Evolutionary conservation across 2,888 invertebrate species (phyloP).

Genomic region (Agrochola macilenta): DNA sequence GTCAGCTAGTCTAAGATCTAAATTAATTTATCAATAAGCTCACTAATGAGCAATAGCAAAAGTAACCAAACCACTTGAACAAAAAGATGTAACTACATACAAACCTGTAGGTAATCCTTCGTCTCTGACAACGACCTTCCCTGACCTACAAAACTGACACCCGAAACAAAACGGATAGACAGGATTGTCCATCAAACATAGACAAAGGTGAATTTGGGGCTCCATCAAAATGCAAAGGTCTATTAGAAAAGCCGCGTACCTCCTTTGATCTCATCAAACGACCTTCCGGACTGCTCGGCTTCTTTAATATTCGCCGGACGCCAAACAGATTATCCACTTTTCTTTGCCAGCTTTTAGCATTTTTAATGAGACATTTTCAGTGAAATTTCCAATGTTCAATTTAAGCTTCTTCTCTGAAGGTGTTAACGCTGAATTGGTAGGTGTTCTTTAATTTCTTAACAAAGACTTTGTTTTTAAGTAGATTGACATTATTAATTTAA

Average conservation of each 20-base stretch:
- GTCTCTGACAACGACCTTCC: neutral
- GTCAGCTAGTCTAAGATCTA: neutral
- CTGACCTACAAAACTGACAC: constrained; percentile 23
- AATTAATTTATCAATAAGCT: neutral
- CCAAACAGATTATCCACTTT: constrained; percentile 87
- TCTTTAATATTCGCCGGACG: constrained; percentile 86
- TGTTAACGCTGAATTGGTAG: constrained; percentile 68
- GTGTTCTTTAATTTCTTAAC: constrained; percentile 57
- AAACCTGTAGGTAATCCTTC: neutral
- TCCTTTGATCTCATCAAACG: constrained; percentile 86
- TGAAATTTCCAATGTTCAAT: constrained; percentile 78
- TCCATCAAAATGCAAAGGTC: constrained; percentile 84
- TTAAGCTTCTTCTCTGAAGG: constrained; percentile 68
- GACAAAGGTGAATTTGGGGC: constrained; percentile 59
- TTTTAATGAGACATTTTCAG: constrained; percentile 84
- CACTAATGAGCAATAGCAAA: neutral
- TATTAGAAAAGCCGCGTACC: constrained; percentile 82
- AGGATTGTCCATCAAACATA: constrained; percentile 42
- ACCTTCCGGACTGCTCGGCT: constrained; percentile 80
- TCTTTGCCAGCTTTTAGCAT: constrained; percentile 84
- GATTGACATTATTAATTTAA: constrained; percentile 28
- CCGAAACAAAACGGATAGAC: constrained; percentile 24
- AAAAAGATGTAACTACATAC: too few relatives aligned
- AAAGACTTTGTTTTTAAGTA: constrained; percentile 41
- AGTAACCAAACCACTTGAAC: neutral